phyloP scores from a whole-genome alignment of 30 jellyfish, hydroid and myxozoan species.

The Sanderia malayensis region DNA sequence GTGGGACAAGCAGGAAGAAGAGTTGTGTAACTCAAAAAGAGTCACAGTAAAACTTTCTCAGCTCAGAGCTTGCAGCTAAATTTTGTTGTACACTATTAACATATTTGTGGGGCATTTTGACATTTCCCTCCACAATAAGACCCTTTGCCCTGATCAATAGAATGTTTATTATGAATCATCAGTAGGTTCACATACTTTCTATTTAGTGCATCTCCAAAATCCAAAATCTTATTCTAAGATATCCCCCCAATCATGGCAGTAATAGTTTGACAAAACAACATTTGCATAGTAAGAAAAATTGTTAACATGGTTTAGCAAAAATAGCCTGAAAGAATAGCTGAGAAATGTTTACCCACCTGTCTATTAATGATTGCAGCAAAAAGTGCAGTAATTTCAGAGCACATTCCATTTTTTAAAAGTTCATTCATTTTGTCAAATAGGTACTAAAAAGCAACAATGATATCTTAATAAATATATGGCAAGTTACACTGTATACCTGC shows the following conservation, averaged over 20 bases:
- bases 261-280: not conserved
- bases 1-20: no score
- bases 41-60: no score
- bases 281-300: not conserved
- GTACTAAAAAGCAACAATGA: constrained; percentile 36
- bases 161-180: not conserved
- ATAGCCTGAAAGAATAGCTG: not conserved
- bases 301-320: no score
- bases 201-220: not conserved
- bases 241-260: not conserved
- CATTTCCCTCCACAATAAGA: no score
- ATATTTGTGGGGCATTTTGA: no score
- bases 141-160: no score
- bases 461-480: not conserved
- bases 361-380: constrained; percentile 67
- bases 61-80: no score
- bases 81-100: no score
- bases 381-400: constrained; percentile 47
- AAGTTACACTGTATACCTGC: not conserved
- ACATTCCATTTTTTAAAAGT: constrained; percentile 63
- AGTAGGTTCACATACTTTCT: not conserved
- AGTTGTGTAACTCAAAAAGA: no score
- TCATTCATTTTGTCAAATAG: constrained; percentile 87
- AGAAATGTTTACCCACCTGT: constrained; percentile 61
- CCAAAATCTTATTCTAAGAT: not conserved